Evolutionary conservation across 2,888 invertebrate species (phyloP).

Genomic region (Morpho deidamia): DNA sequence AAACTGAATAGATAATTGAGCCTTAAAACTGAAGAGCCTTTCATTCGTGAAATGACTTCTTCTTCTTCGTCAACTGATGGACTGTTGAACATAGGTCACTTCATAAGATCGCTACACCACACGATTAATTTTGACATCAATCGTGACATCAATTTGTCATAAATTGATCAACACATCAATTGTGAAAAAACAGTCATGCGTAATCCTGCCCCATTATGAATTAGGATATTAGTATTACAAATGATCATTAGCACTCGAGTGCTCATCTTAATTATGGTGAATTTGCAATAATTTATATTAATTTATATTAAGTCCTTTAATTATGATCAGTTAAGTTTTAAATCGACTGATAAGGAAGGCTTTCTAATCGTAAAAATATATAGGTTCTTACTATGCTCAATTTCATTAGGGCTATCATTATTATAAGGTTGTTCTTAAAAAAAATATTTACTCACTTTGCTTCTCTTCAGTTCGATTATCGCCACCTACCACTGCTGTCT

Average conservation of each 20-base stretch:
- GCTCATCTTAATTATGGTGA: background rate
- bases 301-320: too few relatives aligned
- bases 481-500: background rate
- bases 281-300: background rate
- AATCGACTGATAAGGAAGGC: too few relatives aligned
- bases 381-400: too few relatives aligned
- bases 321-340: too few relatives aligned
- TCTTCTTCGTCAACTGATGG: too few relatives aligned
- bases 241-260: background rate
- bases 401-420: too few relatives aligned
- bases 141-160: too few relatives aligned
- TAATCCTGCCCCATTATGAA: background rate
- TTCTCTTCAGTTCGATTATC: background rate
- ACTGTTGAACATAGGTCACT: too few relatives aligned
- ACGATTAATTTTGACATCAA: too few relatives aligned
- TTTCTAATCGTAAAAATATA: too few relatives aligned
- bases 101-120: too few relatives aligned
- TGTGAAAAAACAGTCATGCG: background rate
- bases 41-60: constrained; percentile 23
- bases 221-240: background rate
- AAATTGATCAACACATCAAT: too few relatives aligned
- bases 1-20: background rate
- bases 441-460: background rate
- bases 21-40: background rate
- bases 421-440: background rate